phyloP scores from a whole-genome alignment of 2,797 vertebrate genomes.

The Anomalospiza imberbis region DNA sequence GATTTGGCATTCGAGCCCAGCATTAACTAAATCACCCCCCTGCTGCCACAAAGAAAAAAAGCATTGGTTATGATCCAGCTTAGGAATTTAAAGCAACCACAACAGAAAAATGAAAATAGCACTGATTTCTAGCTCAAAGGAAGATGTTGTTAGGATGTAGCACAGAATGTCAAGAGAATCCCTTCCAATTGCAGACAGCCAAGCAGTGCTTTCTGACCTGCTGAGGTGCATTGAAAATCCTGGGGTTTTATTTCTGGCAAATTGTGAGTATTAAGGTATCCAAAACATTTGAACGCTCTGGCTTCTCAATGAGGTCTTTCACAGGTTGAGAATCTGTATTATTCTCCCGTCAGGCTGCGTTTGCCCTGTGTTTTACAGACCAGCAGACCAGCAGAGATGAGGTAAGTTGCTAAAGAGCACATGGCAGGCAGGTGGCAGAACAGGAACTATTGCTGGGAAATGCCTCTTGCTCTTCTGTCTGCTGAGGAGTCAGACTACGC shows the following conservation, averaged over 20 bases:
- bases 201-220: neutral
- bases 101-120: conserved; percentile 2
- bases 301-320: neutral
- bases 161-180: neutral
- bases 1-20: conserved; percentile 17
- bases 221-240: neutral
- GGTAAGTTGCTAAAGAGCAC: conserved; percentile 19
- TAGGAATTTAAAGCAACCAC: neutral
- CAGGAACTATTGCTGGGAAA: conserved; percentile 29
- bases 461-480: conserved; percentile 56
- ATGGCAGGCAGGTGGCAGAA: conserved; percentile 62
- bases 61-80: conserved; percentile 20
- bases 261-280: neutral
- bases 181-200: neutral
- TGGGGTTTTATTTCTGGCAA: neutral
- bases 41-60: conserved; percentile 12
- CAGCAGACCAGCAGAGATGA: neutral
- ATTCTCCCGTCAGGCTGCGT: neutral
- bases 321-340: neutral
- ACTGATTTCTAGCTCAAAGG: neutral
- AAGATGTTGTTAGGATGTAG: neutral
- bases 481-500: conserved; percentile 20
- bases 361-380: neutral
- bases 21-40: conserved; percentile 31
- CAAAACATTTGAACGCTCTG: neutral